Evolutionary conservation across 2,888 invertebrate genomes (phyloP), one percentile per base, ranked within the genome.

Genomic region (Catocala sponsa): DNA sequence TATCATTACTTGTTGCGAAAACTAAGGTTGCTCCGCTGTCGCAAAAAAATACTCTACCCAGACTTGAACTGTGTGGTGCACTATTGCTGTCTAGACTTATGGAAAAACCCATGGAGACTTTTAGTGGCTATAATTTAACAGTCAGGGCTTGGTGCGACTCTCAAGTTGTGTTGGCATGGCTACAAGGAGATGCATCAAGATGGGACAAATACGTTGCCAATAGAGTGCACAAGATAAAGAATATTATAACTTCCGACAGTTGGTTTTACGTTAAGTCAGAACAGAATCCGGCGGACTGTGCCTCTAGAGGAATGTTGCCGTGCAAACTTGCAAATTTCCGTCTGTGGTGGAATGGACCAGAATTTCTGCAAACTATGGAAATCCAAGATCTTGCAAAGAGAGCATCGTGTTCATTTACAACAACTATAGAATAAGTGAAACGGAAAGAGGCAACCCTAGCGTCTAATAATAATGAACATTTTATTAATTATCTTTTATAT

Each of bases 11-110:
- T 4, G 54, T 65, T 6, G 70, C 69, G 0, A 72, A 72, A 57
- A 65, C 74, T 9, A 72, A 55, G 49, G 69, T 77, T 13, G 69
- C 68, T 0, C 74, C 74, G 0, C n/a, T 70, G 4, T 9, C 56
- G 1, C 55, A 72, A 55, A 60, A 63, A 47, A 51, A 13, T 12
- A 51, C 74, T 0, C 33, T 74, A 4, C 76, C 74, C 5, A 54
- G 66, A 51, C 46, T 76, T 6, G 76, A 76, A 49, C 49, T 76
- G 0, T 33, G 58, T n/a, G 73, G 69, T 5, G 72, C 76, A 0
- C 12, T 63, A 13, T 52, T 74, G 6, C 33, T 70, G 12, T 49
- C 68, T 0, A 48, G 59, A 38, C 60, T 73, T 7, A 32, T 73
- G 2, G 47, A 59, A 2, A 68, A 72, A 48, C 25, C 55, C 1